Percentiles rank a stretch among this genome's conserved stretches.
These are phyloP conservation scores for Xenentodon cancila DNA, from an alignment of 2,797 vertebrate species.

Conservation along the genomic window DNA sequence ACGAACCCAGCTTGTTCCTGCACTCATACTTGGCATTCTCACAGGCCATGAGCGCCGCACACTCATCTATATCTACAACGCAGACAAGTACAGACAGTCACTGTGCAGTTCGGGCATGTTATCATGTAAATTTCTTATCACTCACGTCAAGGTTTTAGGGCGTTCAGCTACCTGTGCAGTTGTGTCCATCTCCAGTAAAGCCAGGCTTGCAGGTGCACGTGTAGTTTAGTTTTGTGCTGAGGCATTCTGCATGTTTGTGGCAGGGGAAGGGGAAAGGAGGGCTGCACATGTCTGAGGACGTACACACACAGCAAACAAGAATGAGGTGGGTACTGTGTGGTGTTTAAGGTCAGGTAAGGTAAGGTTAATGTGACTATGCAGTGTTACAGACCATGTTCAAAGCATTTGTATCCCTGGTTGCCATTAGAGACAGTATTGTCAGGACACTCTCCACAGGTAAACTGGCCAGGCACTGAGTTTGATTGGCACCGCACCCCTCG, in stretches of 20 bases:
- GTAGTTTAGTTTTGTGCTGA: conserved; percentile 77
- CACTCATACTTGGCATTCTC: conserved; percentile 86
- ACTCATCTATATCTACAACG: conserved; percentile 83
- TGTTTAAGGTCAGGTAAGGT: no score
- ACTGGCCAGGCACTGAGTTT: conserved; percentile 45
- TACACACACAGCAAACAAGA: background rate
- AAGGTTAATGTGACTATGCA: no score
- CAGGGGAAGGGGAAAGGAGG: conserved; percentile 83
- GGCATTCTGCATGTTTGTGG: conserved; percentile 80
- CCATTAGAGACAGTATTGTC: conserved; percentile 60
- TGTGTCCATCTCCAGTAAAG: conserved; percentile 78
- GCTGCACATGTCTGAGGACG: conserved; percentile 80
- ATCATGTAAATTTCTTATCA: no score
- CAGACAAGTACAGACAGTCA: conserved; percentile 11
- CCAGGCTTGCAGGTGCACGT: conserved; percentile 81
- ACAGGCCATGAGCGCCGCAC: conserved; percentile 73
- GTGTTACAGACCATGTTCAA: conserved; percentile 78
- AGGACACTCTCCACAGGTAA: conserved; percentile 82
- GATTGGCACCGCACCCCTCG: conserved; percentile 74
- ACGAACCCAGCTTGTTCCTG: conserved; percentile 79
- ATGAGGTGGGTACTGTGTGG: background rate
- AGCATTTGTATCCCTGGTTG: conserved; percentile 85
- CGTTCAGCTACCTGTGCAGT: conserved; percentile 80
- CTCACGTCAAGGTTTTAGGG: background rate
- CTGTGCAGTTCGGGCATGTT: background rate